Conservation (phyloP, 2,888 invertebrate species). For the Anagyrus pseudococci region DNA sequence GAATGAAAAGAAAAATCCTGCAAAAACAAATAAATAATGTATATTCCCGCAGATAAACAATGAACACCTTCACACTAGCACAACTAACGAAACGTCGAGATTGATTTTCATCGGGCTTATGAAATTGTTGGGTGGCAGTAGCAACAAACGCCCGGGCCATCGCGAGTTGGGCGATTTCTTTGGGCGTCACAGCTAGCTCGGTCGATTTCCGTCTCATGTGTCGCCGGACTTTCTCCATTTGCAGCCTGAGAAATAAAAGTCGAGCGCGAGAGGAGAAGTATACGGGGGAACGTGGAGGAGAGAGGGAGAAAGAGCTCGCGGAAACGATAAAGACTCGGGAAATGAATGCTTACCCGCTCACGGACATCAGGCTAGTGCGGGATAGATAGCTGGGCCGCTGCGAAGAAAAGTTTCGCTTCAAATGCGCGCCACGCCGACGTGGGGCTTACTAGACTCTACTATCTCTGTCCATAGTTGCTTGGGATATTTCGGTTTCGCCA, state of each 20-base stretch:
- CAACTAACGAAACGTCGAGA: too few species aligned
- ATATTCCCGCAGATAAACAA: too few species aligned
- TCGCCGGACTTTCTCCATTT: neutral
- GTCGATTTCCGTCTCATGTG: neutral
- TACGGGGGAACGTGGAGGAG: neutral
- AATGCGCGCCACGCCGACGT: too few species aligned
- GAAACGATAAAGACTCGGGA: neutral
- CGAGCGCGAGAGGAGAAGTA: neutral
- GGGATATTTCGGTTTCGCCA: too few species aligned
- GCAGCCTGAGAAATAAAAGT: neutral
- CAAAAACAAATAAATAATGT: too few species aligned
- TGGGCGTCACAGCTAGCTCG: slow-evolving; percentile 6
- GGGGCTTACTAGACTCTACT: too few species aligned
- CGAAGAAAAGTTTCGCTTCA: too few species aligned
- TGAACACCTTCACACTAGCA: too few species aligned
- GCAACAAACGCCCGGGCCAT: slow-evolving; percentile 22
- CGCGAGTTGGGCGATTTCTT: slow-evolving; percentile 14
- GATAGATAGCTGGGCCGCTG: neutral
- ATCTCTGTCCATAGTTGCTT: too few species aligned
- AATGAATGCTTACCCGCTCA: slow-evolving; percentile 5
- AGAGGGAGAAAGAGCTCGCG: neutral
- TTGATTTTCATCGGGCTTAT: neutral
- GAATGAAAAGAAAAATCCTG: too few species aligned
- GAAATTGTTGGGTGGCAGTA: neutral
- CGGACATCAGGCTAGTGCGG: neutral